A percentile compares a stretch with the other conserved stretches of the same genome.
phyloP scores from a whole-genome alignment of 1,140 invertebrate species.

The Zaprionus nigranus region DNA sequence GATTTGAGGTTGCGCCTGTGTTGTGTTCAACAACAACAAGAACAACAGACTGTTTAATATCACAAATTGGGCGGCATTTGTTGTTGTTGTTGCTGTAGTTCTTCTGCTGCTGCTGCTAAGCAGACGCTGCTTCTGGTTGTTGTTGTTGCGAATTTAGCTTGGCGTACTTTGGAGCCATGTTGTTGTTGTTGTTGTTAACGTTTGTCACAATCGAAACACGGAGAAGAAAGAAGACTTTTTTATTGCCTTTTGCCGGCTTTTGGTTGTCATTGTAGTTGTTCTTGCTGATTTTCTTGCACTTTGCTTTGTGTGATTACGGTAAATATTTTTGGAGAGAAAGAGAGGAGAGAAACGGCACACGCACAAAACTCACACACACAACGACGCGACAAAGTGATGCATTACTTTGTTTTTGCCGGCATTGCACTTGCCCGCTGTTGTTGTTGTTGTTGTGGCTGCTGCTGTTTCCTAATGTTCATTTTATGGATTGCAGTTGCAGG shows the following conservation, averaged over 20 bases:
- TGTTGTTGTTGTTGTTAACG: slow-evolving; percentile 25
- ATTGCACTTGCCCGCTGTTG: slow-evolving; percentile 45
- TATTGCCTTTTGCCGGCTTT: slow-evolving; percentile 47
- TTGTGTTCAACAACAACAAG: slow-evolving; percentile 32
- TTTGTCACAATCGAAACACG: slow-evolving; percentile 31
- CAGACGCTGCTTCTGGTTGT: slow-evolving; percentile 36
- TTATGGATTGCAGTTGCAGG: slow-evolving; percentile 36
- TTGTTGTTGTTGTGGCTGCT: slow-evolving; percentile 34
- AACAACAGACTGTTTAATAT: slow-evolving; percentile 56
- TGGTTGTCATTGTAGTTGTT: slow-evolving; percentile 26
- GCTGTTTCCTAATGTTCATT: slow-evolving; percentile 58
- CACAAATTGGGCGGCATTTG: slow-evolving; percentile 56
- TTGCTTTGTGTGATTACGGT: slow-evolving; percentile 49
- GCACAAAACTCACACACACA: slow-evolving; percentile 47
- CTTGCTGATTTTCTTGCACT: slow-evolving; percentile 46
- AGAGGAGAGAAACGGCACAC: slow-evolving; percentile 29
- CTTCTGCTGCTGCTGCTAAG: slow-evolving; percentile 53
- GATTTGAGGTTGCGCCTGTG: slow-evolving; percentile 37
- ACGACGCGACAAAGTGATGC: slow-evolving; percentile 49
- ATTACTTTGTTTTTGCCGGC: slow-evolving; percentile 63
- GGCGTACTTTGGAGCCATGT: slow-evolving; percentile 41
- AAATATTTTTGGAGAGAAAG: slow-evolving; percentile 52
- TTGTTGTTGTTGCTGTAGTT: slow-evolving; percentile 37
- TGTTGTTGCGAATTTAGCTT: slow-evolving; percentile 22
- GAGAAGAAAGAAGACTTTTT: slow-evolving; percentile 13